Base-by-base conservation (phyloP, 2,797 vertebrate species). In the Myiotriccus ornatus region DNA sequence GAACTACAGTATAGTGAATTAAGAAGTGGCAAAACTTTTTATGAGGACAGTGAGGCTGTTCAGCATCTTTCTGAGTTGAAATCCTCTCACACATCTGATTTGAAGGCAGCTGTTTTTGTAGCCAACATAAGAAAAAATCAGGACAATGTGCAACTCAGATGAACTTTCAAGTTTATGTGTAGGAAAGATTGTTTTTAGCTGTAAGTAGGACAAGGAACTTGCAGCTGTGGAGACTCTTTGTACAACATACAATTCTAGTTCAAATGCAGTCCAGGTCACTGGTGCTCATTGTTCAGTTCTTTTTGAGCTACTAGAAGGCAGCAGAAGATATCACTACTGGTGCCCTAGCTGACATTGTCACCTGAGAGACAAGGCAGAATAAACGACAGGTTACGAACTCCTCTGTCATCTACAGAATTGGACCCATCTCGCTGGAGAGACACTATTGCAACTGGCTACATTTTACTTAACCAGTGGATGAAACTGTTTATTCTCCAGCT, bases 21-120 rank as follows among this genome's bases (percentile, higher is more conserved):
- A 67, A 92, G 46, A 90, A 91, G 78, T 52, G 15, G 41, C 11
- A 90, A 84, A 94, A 86, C 21, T 77, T 89, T 62, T 92, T 59
- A 87, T 67, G 49, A 91, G 44, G 44, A 57, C 62, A 57, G 6
- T 65, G 67, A 47, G 53, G 46, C 50, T 87, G 69, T 43, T 50
- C 44, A 93, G 41, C 35, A 75, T 67, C 60, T 77, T 93, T 93
- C 55, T 35, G 17, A 96, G 62, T 14, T 90, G 62, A 92, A 89
- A 87, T 82, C 37, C 41, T 34, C 30, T 73, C 34, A 41, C 34
- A 50, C 24, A 39, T 63, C 69, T 94, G 44, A 83, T 92, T 84
- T 79, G 63, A 95, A 80, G 56, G 35, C 85, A 92, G 30, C 16
- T 77, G 14, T 9, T 70, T 82, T 84, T 55, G 11, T 69, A 84